A percentile compares a stretch with the other conserved stretches of the same genome.
phyloP scores from a whole-genome alignment of 1,140 invertebrate genomes.

The Ganaspis sp. region DNA sequence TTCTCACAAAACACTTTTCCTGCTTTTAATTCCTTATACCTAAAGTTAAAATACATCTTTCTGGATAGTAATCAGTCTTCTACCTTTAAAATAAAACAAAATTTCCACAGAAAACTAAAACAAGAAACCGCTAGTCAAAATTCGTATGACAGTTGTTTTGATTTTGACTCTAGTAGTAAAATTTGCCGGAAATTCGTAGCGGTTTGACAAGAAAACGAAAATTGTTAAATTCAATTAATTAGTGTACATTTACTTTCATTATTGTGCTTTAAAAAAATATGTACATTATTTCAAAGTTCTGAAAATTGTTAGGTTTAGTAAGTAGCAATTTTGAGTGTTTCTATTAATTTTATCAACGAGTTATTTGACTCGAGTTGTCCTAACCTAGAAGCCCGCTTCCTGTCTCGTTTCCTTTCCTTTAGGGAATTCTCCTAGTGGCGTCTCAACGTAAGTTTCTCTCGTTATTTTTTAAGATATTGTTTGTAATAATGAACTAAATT shows the following conservation, averaged over 20 bases:
- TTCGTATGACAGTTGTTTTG: neutral
- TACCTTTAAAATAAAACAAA: neutral
- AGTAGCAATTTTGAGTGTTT: neutral
- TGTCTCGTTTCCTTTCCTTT: slow-evolving; percentile 38
- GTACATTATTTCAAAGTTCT: too few species aligned
- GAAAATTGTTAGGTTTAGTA: neutral
- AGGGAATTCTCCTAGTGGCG: slow-evolving; percentile 82
- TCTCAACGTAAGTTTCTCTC: slow-evolving; percentile 80
- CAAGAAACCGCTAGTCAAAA: neutral
- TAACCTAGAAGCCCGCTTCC: neutral
- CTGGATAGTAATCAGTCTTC: too few species aligned
- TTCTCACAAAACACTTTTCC: neutral
- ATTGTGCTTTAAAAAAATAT: too few species aligned
- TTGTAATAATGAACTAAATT: neutral
- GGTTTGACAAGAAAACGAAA: neutral
- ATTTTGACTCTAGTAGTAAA: neutral
- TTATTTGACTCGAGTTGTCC: neutral
- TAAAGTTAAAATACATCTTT: too few species aligned
- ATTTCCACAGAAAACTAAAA: neutral
- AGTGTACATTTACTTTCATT: neutral
- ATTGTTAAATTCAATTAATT: neutral
- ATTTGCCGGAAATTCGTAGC: neutral
- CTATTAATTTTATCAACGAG: neutral
- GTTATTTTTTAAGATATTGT: slow-evolving; percentile 44
- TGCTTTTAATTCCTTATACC: neutral